Evolutionary conservation across 2,888 invertebrate genomes (phyloP).

Genomic region (Lochmaea capreae): DNA sequence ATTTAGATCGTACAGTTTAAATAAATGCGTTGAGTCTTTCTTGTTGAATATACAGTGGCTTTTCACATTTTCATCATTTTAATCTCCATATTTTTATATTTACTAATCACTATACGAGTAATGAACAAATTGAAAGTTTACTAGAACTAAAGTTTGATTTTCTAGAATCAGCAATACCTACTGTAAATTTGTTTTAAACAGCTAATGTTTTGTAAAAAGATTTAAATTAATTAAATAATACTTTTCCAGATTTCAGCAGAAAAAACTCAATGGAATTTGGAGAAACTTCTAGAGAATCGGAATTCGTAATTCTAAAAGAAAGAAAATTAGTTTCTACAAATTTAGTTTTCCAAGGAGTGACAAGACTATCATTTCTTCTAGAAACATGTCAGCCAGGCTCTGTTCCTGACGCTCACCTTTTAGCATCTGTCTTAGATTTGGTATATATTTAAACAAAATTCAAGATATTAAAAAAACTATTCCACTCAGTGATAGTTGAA

Average conservation of each 20-base stretch:
- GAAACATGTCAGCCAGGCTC: constrained; percentile 97
- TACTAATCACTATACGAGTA: too few species aligned
- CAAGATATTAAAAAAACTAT: neutral
- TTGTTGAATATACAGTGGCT: too few species aligned
- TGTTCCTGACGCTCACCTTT: constrained; percentile 95
- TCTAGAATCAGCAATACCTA: neutral
- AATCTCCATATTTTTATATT: too few species aligned
- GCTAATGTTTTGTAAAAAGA: neutral
- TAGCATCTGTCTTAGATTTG: constrained; percentile 94
- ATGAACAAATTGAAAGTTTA: too few species aligned
- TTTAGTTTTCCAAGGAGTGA: constrained; percentile 88
- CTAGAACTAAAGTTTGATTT: neutral
- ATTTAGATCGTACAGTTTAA: too few species aligned
- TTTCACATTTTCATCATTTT: too few species aligned
- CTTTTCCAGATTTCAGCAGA: constrained; percentile 74
- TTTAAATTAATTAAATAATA: neutral
- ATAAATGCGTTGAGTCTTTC: too few species aligned
- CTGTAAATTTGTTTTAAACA: neutral
- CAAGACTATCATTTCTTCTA: constrained; percentile 89
- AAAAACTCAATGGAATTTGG: constrained; percentile 86
- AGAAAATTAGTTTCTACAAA: constrained; percentile 83
- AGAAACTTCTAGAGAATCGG: constrained; percentile 84
- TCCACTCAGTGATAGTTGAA: too few species aligned
- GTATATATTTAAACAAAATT: constrained; percentile 67
- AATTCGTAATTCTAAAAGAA: constrained; percentile 89